Percentiles rank a stretch among this genome's conserved stretches.
Evolutionary conservation across 2,797 vertebrate genomes (phyloP).

Genomic region (Mormyrops attenuatus): DNA sequence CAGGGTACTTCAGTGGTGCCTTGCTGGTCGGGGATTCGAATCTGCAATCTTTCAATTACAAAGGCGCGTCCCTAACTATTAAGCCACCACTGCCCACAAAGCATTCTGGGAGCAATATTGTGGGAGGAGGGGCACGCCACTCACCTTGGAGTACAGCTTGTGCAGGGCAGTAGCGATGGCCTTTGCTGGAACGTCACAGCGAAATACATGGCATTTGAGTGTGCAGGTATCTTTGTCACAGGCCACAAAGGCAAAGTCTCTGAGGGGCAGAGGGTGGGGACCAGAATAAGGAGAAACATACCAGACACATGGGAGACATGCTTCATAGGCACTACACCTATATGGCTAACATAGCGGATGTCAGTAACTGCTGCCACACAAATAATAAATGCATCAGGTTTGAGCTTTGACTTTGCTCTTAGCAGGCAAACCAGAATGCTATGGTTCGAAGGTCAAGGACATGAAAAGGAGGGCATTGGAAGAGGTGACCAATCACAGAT

Average conservation of each 20-base stretch:
- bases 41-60: no score
- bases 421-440: neutral
- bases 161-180: conserved; percentile 87
- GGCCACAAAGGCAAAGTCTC: conserved; percentile 94
- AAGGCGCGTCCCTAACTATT: no score
- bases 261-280: conserved; percentile 38
- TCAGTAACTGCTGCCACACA: neutral
- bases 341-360: neutral
- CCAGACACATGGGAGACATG: neutral
- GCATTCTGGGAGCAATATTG: neutral
- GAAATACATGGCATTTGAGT: conserved; percentile 95
- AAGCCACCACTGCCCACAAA: no score
- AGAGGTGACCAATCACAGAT: neutral
- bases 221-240: conserved; percentile 92
- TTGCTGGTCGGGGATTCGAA: no score
- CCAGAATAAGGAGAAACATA: neutral
- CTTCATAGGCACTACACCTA: neutral
- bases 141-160: conserved; percentile 87
- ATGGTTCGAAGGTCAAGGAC: neutral
- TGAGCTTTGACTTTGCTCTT: neutral
- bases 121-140: neutral
- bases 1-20: no score
- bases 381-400: neutral
- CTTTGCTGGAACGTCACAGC: conserved; percentile 85
- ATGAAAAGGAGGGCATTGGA: neutral